Evolutionary conservation across 2,888 invertebrate genomes (phyloP).

Genomic region (Epistrophe eligans): DNA sequence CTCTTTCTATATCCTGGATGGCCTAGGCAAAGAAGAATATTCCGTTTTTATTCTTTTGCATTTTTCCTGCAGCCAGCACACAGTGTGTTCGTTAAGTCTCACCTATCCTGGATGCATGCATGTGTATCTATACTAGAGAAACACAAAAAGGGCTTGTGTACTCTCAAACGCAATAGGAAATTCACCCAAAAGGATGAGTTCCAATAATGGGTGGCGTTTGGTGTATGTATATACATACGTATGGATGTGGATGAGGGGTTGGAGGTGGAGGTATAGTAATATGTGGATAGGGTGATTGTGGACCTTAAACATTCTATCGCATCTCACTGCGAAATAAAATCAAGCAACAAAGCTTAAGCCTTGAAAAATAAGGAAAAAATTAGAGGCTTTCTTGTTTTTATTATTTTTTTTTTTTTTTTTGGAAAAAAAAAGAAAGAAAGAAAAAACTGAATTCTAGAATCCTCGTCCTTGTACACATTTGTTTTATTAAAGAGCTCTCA

Average conservation of each 20-base stretch:
- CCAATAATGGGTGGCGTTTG: slow-evolving; percentile 70
- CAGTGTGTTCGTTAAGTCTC: slow-evolving; percentile 73
- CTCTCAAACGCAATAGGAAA: slow-evolving; percentile 70
- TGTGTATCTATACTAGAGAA: slow-evolving; percentile 69
- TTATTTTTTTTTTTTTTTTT: background rate
- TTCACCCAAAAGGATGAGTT: slow-evolving; percentile 67
- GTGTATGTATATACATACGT: background rate
- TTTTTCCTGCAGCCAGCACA: slow-evolving; percentile 70
- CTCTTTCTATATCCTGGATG: slow-evolving; percentile 12
- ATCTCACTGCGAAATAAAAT: slow-evolving; percentile 69
- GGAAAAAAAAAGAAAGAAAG: slow-evolving; percentile 53
- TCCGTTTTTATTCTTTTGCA: slow-evolving; percentile 70
- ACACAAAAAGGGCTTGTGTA: slow-evolving; percentile 66
- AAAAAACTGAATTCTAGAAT: slow-evolving; percentile 68
- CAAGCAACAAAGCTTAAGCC: slow-evolving; percentile 74
- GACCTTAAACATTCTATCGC: slow-evolving; percentile 74
- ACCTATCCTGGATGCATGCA: slow-evolving; percentile 72
- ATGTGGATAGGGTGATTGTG: slow-evolving; percentile 50
- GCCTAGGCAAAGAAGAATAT: slow-evolving; percentile 67
- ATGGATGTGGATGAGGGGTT: background rate
- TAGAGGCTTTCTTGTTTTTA: slow-evolving; percentile 48
- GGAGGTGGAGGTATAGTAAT: slow-evolving; percentile 26
- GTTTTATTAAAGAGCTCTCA: slow-evolving; percentile 74
- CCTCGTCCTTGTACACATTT: slow-evolving; percentile 69
- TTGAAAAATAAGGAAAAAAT: slow-evolving; percentile 61